Percentiles rank a stretch among this genome's conserved stretches.
phyloP scores from a whole-genome alignment of 30 jellyfish, hydroid and myxozoan species.

The Mastigias papua region DNA sequence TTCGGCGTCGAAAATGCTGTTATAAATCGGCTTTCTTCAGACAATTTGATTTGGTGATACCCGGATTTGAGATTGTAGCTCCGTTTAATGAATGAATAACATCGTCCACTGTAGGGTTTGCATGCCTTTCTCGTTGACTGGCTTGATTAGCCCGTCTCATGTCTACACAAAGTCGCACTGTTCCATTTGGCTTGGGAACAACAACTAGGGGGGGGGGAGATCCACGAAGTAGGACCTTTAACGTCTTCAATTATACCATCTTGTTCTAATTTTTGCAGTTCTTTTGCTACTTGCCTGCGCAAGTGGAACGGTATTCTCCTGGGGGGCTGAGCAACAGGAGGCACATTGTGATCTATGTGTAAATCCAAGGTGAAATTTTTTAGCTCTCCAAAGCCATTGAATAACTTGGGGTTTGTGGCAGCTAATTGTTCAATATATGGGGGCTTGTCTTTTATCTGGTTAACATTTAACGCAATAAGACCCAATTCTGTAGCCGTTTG shows the following conservation, averaged over 20 bases:
- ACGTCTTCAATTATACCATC: slow-evolving; percentile 45
- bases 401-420: neutral
- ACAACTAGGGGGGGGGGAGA: slow-evolving; percentile 44
- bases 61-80: slow-evolving; percentile 41
- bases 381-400: slow-evolving; percentile 26
- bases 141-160: slow-evolving; percentile 23
- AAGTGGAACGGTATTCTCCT: slow-evolving; percentile 54
- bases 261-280: slow-evolving; percentile 31
- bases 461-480: slow-evolving; percentile 21
- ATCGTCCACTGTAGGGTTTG: slow-evolving; percentile 38
- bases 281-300: slow-evolving; percentile 31
- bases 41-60: slow-evolving; percentile 22
- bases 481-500: slow-evolving; percentile 34
- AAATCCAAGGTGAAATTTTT: slow-evolving; percentile 25
- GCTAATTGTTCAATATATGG: neutral
- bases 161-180: slow-evolving; percentile 12
- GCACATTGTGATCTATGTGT: slow-evolving; percentile 52
- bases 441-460: neutral
- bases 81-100: slow-evolving; percentile 41
- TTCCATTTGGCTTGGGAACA: slow-evolving; percentile 16
- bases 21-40: slow-evolving; percentile 38
- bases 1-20: slow-evolving; percentile 39
- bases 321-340: slow-evolving; percentile 56
- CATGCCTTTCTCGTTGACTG: slow-evolving; percentile 25
- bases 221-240: slow-evolving; percentile 42